Conservation (phyloP, 2,797 vertebrate species). For the Pygocentrus nattereri region DNA sequence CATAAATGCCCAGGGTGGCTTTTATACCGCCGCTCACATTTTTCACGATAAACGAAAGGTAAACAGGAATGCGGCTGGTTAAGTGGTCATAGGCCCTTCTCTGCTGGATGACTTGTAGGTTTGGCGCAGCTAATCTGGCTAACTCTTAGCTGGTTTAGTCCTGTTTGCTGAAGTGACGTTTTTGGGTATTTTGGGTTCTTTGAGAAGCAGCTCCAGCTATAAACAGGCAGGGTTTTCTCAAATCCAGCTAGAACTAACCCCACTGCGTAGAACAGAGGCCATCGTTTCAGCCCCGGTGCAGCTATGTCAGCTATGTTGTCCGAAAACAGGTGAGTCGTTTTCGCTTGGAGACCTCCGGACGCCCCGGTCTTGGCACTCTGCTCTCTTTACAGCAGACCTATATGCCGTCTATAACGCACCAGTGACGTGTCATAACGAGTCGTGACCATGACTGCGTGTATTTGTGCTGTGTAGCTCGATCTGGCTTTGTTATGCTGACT, state of each 20-base stretch:
- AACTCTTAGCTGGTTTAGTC: conserved; percentile 6
- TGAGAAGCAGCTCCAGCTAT: not conserved
- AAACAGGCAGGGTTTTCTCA: not conserved
- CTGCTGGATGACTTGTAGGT: not conserved
- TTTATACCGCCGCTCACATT: not conserved
- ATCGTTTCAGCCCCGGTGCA: not conserved
- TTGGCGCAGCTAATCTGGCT: conserved; percentile 13
- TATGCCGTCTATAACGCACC: not conserved
- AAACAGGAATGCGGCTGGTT: not conserved
- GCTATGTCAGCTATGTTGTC: conserved; percentile 80
- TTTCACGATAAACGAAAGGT: not conserved
- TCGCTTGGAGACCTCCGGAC: not conserved
- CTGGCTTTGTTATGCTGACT: not conserved
- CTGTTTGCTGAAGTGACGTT: not conserved
- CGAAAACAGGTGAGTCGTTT: conserved; percentile 72
- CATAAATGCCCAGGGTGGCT: not conserved
- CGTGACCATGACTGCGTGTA: not conserved
- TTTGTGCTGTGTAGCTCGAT: not conserved
- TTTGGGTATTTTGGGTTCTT: not conserved
- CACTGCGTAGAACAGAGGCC: not conserved
- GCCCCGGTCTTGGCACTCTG: not conserved
- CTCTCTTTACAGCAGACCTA: not conserved
- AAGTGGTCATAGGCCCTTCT: not conserved
- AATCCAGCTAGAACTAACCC: not conserved
- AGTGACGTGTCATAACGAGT: not conserved